phyloP scores from a whole-genome alignment of 2,888 invertebrate genomes.

The Eurytoma adleriae region DNA sequence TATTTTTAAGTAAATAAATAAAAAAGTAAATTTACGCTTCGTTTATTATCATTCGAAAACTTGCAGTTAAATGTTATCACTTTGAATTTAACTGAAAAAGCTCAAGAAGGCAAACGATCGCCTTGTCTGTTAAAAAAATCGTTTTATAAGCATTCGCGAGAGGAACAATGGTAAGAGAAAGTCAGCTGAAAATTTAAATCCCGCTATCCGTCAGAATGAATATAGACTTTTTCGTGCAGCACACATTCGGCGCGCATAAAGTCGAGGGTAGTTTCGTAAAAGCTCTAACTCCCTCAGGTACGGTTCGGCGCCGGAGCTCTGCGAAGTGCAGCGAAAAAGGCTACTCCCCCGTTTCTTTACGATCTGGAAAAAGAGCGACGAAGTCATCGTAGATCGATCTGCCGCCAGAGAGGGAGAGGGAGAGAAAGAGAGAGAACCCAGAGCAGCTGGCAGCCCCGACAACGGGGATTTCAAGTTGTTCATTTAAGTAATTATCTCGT shows the following conservation, averaged over 20 bases:
- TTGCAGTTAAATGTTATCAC: no score
- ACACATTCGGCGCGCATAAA: not conserved
- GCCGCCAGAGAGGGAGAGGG: not conserved
- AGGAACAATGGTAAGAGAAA: no score
- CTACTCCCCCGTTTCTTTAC: constrained; percentile 10
- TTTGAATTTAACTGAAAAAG: no score
- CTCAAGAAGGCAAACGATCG: no score
- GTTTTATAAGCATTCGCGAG: no score
- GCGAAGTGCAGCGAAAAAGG: constrained; percentile 4
- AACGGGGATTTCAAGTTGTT: constrained; percentile 60
- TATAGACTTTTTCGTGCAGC: not conserved
- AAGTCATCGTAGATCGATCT: constrained; percentile 52
- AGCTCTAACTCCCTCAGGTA: constrained; percentile 27
- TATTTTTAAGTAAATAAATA: no score
- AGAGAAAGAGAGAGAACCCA: not conserved
- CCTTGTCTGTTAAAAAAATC: no score
- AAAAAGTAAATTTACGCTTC: no score
- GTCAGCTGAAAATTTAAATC: not conserved
- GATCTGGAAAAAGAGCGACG: constrained; percentile 12
- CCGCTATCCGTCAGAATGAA: constrained; percentile 2
- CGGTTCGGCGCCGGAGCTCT: not conserved
- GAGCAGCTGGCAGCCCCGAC: constrained; percentile 23
- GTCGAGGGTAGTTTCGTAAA: constrained; percentile 28
- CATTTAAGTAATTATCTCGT: constrained; percentile 66
- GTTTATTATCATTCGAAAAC: no score